phyloP scores from a whole-genome alignment of 2,888 invertebrate species.

The Leucoma salicis region DNA sequence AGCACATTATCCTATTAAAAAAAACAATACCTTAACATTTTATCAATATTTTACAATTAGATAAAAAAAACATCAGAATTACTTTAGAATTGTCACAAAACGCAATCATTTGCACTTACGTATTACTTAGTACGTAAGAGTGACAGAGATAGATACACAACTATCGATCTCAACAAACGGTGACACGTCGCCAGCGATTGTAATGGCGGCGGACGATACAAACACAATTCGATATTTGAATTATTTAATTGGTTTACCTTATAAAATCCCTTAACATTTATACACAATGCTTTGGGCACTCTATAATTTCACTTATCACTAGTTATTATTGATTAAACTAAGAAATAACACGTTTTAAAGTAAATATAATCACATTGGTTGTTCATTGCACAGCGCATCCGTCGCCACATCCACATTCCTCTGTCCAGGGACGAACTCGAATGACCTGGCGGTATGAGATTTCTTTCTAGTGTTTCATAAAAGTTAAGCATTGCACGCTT shows the following conservation, averaged over 20 bases:
- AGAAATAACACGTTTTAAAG: conserved; percentile 46
- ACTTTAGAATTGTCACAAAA: too few species aligned
- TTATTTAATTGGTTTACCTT: conserved; percentile 46
- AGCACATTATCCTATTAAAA: too few species aligned
- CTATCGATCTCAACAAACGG: conserved; percentile 53
- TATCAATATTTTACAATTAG: too few species aligned
- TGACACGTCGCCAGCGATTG: conserved; percentile 43
- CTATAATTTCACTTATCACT: conserved; percentile 31
- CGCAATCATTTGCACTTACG: conserved; percentile 47
- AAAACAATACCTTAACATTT: too few species aligned
- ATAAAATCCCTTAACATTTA: conserved; percentile 28
- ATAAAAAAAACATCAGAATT: too few species aligned
- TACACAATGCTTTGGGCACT: conserved; percentile 28
- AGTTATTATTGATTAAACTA: conserved; percentile 21
- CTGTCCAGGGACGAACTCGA: conserved; percentile 57
- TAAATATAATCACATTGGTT: conserved; percentile 59
- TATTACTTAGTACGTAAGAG: conserved; percentile 44
- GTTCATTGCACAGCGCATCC: conserved; percentile 66
- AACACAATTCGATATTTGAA: conserved; percentile 49
- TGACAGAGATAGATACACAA: conserved; percentile 56
- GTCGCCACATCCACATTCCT: conserved; percentile 76
- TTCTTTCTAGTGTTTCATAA: too few species aligned
- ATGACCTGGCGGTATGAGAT: too few species aligned
- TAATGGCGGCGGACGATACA: conserved; percentile 67
- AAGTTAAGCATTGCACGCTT: too few species aligned